Evolutionary conservation across 1,140 invertebrate genomes (phyloP).

Genomic region (Lamellibrachia luymesi): DNA sequence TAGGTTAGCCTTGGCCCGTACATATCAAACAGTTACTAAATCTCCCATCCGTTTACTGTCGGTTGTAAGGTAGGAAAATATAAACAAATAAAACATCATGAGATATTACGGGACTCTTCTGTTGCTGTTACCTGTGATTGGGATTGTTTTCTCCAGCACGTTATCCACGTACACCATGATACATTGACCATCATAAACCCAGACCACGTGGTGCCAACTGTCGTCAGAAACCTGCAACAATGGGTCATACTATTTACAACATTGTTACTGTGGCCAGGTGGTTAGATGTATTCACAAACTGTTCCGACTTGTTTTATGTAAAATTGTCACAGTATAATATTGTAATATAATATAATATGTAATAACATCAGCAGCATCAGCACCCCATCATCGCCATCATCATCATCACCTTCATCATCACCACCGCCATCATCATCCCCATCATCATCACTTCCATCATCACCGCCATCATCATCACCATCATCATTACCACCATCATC

Average conservation of each 20-base stretch:
- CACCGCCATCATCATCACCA: slow-evolving; percentile 27
- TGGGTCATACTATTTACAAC: too few relatives aligned
- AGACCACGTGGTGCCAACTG: not conserved
- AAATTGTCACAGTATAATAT: not conserved
- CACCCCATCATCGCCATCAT: too few relatives aligned
- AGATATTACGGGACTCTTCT: not conserved
- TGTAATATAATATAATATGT: too few relatives aligned
- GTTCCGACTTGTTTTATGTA: too few relatives aligned
- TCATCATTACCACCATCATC: slow-evolving; percentile 30
- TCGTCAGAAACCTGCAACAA: not conserved
- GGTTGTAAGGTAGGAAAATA: too few relatives aligned
- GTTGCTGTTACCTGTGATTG: not conserved
- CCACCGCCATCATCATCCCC: slow-evolving; percentile 25
- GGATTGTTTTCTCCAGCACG: not conserved
- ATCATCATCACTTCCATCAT: not conserved
- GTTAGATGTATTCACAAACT: too few relatives aligned
- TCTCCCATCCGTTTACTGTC: too few relatives aligned
- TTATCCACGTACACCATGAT: not conserved
- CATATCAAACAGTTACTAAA: too few relatives aligned
- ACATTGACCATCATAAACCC: not conserved
- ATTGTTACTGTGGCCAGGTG: too few relatives aligned
- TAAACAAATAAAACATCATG: too few relatives aligned
- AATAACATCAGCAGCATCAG: too few relatives aligned
- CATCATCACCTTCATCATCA: not conserved
- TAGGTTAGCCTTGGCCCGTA: too few relatives aligned